These are phyloP conservation scores for Ginglymostoma cirratum DNA, from an alignment of 2,113 vertebrate species.

Conservation along the genomic window DNA sequence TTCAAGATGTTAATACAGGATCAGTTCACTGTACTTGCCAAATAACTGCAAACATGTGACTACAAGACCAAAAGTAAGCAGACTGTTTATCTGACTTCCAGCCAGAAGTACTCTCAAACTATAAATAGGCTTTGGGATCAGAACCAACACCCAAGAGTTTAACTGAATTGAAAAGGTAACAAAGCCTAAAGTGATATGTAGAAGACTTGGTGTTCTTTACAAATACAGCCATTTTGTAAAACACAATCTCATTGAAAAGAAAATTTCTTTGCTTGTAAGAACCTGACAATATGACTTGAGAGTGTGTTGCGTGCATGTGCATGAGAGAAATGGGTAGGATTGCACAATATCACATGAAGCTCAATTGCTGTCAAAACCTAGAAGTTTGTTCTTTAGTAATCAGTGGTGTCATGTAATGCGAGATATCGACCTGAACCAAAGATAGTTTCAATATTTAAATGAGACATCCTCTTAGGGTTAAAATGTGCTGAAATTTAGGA, in stretches of 20 bases:
- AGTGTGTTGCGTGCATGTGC: background rate
- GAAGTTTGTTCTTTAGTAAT: no score
- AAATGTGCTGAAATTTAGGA: background rate
- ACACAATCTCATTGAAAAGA: background rate
- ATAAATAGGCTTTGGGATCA: constrained; percentile 27
- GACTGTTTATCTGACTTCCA: constrained; percentile 35
- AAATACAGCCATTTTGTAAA: background rate
- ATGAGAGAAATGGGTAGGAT: background rate
- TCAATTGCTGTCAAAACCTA: background rate
- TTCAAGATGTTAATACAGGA: constrained; percentile 1
- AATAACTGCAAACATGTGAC: constrained; percentile 24
- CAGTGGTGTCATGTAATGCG: background rate
- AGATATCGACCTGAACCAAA: background rate
- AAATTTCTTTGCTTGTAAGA: background rate
- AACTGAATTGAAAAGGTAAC: constrained; percentile 7
- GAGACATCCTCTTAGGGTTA: background rate
- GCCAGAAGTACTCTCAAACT: constrained; percentile 26
- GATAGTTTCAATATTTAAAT: background rate
- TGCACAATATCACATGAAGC: background rate
- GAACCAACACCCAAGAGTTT: background rate
- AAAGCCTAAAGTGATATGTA: background rate
- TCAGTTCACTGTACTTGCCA: constrained; percentile 16
- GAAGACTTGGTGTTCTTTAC: background rate
- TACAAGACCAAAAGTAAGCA: constrained; percentile 28
- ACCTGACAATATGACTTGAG: background rate